Evolutionary conservation across 2,888 invertebrate genomes (phyloP).

Genomic region (Mesochorus sp.): DNA sequence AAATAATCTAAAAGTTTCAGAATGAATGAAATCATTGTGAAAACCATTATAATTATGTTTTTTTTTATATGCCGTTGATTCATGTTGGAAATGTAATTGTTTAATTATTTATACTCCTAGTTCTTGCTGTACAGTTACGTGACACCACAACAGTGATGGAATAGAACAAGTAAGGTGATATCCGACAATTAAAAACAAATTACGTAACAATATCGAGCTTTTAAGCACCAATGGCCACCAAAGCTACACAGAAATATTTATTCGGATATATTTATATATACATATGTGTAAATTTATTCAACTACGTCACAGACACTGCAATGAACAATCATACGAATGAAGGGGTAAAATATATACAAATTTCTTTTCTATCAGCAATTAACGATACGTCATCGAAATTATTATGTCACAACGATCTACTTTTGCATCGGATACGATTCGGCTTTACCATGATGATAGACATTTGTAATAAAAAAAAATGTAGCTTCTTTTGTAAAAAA

Average conservation of each 20-base stretch:
- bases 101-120: conserved; percentile 8
- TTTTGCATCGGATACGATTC: neutral
- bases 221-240: conserved; percentile 51
- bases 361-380: conserved; percentile 15
- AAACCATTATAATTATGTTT: too few species aligned
- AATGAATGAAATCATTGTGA: neutral
- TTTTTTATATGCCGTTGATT: too few species aligned
- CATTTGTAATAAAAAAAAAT: neutral
- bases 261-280: conserved; percentile 5
- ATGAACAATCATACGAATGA: conserved; percentile 46
- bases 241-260: conserved; percentile 49
- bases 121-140: conserved; percentile 26
- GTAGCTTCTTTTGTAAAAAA: neutral
- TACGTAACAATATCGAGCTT: conserved; percentile 39
- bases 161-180: conserved; percentile 23
- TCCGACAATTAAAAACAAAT: conserved; percentile 14
- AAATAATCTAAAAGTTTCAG: neutral
- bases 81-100: neutral
- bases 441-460: conserved; percentile 38
- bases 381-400: conserved; percentile 11
- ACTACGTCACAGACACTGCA: conserved; percentile 51
- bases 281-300: conserved; percentile 14
- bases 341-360: conserved; percentile 1
- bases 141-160: conserved; percentile 16
- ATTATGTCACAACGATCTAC: neutral